Evolutionary conservation across 92 coral and sea anemone genomes (phyloP).

Genomic region (Virgularia gustaviana): DNA sequence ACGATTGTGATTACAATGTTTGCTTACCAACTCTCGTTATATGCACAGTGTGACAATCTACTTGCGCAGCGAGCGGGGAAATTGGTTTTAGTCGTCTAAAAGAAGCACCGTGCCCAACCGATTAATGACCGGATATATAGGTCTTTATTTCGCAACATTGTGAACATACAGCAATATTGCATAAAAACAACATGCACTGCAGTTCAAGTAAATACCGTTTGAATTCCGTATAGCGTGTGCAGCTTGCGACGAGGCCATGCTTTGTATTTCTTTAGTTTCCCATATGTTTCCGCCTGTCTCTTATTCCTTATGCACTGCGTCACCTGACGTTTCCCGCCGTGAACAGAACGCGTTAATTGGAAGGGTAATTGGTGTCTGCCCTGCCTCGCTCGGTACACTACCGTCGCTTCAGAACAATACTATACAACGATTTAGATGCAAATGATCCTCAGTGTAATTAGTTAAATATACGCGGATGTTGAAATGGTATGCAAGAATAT

Average conservation of each 20-base stretch:
- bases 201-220: too few relatives aligned
- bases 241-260: too few relatives aligned
- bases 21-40: constrained; percentile 23
- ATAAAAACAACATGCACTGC: too few relatives aligned
- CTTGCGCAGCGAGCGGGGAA: constrained; percentile 1
- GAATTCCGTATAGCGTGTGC: too few relatives aligned
- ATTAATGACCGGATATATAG: background rate
- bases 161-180: too few relatives aligned
- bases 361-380: constrained; percentile 17
- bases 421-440: background rate
- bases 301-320: background rate
- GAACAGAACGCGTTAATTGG: constrained; percentile 25
- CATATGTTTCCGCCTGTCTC: background rate
- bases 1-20: constrained; percentile 31
- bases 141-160: background rate
- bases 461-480: background rate
- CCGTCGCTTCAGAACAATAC: constrained; percentile 15
- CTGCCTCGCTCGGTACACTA: background rate
- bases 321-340: constrained; percentile 7
- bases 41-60: constrained; percentile 17
- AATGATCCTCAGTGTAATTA: background rate
- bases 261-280: too few relatives aligned
- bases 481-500: too few relatives aligned
- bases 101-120: background rate
- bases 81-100: background rate